These are phyloP conservation scores for Homarus gammarus DNA, from an alignment of 2,888 invertebrate genomes.

Conservation along the genomic window DNA sequence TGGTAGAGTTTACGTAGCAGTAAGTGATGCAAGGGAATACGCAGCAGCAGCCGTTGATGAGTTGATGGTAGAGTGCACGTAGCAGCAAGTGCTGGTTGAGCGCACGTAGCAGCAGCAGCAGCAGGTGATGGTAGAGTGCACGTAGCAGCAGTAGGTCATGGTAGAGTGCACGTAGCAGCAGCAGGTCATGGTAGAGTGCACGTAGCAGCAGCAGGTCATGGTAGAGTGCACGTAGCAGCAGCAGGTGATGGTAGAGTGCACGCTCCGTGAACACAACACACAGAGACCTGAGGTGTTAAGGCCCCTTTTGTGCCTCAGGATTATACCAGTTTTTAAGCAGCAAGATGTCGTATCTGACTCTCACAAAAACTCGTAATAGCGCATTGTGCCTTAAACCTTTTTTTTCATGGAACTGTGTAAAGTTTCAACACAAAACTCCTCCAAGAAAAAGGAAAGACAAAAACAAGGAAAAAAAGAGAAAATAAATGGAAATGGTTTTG, in stretches of 20 bases:
- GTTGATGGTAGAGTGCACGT: background rate
- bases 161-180: no score
- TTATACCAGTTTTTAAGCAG: conserved; percentile 42
- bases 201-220: no score
- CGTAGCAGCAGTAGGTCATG: background rate
- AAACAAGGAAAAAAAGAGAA: no score
- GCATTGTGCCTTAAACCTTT: conserved; percentile 39
- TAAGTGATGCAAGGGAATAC: background rate
- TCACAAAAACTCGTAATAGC: conserved; percentile 32
- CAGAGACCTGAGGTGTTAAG: conserved; percentile 22
- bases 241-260: conserved; percentile 5
- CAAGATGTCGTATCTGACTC: conserved; percentile 43
- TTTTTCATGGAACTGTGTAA: conserved; percentile 34
- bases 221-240: no score
- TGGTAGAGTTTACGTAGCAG: background rate
- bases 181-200: no score
- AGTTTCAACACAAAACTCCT: conserved; percentile 36
- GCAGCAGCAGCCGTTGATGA: no score
- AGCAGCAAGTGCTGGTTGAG: background rate
- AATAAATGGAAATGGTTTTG: no score
- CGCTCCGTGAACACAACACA: background rate
- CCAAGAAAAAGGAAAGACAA: no score
- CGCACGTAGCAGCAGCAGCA: background rate
- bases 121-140: background rate
- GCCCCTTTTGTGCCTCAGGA: conserved; percentile 33